These are phyloP conservation scores for Eupithecia subumbrata DNA, from an alignment of 2,888 invertebrate genomes.

Conservation along the genomic window DNA sequence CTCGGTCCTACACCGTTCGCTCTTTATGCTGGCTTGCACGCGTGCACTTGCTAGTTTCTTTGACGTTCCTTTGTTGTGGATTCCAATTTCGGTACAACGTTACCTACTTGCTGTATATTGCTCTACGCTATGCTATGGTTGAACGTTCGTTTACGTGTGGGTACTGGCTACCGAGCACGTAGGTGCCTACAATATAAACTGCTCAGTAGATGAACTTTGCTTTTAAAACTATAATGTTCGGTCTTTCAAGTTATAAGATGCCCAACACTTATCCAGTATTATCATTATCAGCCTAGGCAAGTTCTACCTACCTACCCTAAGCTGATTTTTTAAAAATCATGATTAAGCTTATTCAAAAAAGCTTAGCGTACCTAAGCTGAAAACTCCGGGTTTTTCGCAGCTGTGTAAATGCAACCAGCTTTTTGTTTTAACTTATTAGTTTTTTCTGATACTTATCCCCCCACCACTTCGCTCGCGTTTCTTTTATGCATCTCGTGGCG, in stretches of 20 bases:
- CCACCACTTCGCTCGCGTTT: conserved; percentile 50
- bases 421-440: conserved; percentile 38
- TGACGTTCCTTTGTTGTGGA: conserved; percentile 79
- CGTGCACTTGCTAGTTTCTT: conserved; percentile 82
- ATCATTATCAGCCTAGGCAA: not conserved
- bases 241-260: not conserved
- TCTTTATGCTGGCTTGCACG: conserved; percentile 79
- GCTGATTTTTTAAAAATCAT: not conserved
- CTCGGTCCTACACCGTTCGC: conserved; percentile 73
- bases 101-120: conserved; percentile 56
- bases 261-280: not conserved
- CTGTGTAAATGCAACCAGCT: conserved; percentile 24
- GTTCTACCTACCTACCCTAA: not conserved
- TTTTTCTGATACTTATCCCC: conserved; percentile 43
- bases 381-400: not conserved
- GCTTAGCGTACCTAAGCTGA: not conserved
- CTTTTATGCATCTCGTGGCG: conserved; percentile 67
- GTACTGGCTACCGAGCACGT: not conserved
- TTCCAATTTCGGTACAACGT: conserved; percentile 73
- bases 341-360: not conserved
- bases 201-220: not conserved
- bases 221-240: not conserved
- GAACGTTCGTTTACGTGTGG: not conserved
- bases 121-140: conserved; percentile 44
- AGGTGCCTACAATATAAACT: not conserved